Percentiles rank a stretch among this genome's conserved stretches.
Evolutionary conservation across 1,140 invertebrate species (phyloP).

Genomic region (Muscidifurax raptorellus): DNA sequence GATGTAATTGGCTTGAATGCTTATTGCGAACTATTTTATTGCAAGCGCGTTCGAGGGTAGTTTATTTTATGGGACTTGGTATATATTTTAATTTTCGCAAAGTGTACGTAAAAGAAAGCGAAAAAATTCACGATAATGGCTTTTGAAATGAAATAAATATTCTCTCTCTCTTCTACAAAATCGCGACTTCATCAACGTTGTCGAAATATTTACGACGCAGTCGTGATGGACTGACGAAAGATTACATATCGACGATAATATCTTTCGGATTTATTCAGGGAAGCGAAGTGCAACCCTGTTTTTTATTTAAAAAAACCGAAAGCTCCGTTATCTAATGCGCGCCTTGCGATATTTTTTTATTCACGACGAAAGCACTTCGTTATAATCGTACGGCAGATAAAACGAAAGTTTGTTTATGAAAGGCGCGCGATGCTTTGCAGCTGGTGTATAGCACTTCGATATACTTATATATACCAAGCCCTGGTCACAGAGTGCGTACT

Average conservation of each 20-base stretch:
- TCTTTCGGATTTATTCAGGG: background rate
- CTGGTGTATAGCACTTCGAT: too few relatives aligned
- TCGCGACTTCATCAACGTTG: background rate
- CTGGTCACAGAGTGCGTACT: too few relatives aligned
- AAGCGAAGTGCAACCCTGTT: background rate
- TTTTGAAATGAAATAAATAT: too few relatives aligned
- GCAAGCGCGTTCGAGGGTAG: too few relatives aligned
- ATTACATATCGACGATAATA: conserved; percentile 15
- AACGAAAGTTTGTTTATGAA: too few relatives aligned
- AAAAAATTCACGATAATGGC: too few relatives aligned
- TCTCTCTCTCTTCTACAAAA: background rate
- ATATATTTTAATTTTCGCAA: too few relatives aligned
- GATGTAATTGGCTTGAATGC: background rate
- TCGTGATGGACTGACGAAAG: conserved; percentile 12
- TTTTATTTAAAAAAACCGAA: background rate
- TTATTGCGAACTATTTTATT: background rate
- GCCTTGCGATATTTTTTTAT: background rate
- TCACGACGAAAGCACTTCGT: background rate
- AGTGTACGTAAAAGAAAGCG: too few relatives aligned
- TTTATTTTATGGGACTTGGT: too few relatives aligned
- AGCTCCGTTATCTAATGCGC: background rate
- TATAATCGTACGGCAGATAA: too few relatives aligned
- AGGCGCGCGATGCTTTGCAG: too few relatives aligned
- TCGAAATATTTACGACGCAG: conserved; percentile 1
- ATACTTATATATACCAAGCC: too few relatives aligned